A percentile compares a stretch with the other conserved stretches of the same genome.
Evolutionary conservation across 1,140 invertebrate species (phyloP).

Genomic region (Bathynomus jamesi): DNA sequence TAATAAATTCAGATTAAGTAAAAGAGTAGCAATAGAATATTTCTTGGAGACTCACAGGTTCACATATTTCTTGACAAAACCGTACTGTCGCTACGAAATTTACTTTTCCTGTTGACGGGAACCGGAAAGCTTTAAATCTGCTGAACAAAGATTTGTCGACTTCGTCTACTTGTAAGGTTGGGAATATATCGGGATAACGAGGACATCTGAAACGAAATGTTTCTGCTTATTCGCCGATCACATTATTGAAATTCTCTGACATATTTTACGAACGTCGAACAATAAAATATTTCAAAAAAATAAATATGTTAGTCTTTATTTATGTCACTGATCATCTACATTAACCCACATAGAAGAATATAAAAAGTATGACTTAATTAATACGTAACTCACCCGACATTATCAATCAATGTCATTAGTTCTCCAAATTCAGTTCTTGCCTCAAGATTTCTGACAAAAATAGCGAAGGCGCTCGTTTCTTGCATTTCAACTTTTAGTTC

Average conservation of each 20-base stretch:
- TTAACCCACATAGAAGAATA: no score
- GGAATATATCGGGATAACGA: constrained; percentile 47
- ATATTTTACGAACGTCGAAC: background rate
- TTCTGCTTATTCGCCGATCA: no score
- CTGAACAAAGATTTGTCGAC: constrained; percentile 44
- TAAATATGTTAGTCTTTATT: background rate
- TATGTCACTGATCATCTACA: no score
- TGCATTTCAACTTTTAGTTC: constrained; percentile 48
- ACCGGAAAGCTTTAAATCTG: constrained; percentile 50
- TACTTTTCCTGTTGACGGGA: constrained; percentile 47
- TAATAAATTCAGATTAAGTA: background rate
- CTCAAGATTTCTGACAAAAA: constrained; percentile 50
- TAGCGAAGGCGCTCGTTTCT: constrained; percentile 46
- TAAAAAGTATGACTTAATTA: no score
- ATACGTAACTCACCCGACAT: constrained; percentile 44
- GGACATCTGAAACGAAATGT: constrained; percentile 43
- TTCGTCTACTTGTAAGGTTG: constrained; percentile 45
- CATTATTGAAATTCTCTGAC: background rate
- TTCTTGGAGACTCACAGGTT: background rate
- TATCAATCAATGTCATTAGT: constrained; percentile 48
- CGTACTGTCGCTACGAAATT: constrained; percentile 48
- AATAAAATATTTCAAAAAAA: background rate
- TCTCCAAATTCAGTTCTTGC: constrained; percentile 49
- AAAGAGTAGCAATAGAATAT: background rate
- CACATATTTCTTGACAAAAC: constrained; percentile 13